A percentile compares a stretch with the other conserved stretches of the same genome.
Evolutionary conservation across 2,888 invertebrate species (phyloP).

Genomic region (Petrophora chlorosata): DNA sequence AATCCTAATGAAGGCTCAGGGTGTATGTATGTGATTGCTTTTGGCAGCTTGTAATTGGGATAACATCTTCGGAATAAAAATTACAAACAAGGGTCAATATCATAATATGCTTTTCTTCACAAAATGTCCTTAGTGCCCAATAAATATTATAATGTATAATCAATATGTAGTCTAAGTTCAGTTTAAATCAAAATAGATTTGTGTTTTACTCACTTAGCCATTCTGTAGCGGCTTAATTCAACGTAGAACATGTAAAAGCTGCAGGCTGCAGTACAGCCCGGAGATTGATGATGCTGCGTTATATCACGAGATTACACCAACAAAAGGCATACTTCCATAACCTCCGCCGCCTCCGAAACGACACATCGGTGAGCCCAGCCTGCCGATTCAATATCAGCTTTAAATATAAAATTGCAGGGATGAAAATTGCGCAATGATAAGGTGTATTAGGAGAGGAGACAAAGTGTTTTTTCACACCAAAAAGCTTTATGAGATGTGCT

Average conservation of each 20-base stretch:
- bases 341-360: neutral
- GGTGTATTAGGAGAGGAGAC: slow-evolving; percentile 7
- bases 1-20: no score
- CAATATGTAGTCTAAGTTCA: no score
- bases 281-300: slow-evolving; percentile 35
- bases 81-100: no score
- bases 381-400: neutral
- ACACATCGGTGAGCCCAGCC: neutral
- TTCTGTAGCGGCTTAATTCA: slow-evolving; percentile 16
- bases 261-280: slow-evolving; percentile 20
- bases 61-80: no score
- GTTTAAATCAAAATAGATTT: no score
- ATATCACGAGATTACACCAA: slow-evolving; percentile 33
- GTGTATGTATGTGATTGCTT: no score
- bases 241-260: slow-evolving; percentile 12
- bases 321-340: slow-evolving; percentile 31
- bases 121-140: no score
- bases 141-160: no score
- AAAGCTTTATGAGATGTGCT: slow-evolving; percentile 20
- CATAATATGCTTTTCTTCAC: no score
- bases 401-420: neutral
- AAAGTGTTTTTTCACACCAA: slow-evolving; percentile 18
- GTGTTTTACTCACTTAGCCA: no score
- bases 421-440: slow-evolving; percentile 12
- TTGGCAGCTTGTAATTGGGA: no score